A percentile compares a stretch with the other conserved stretches of the same genome.
These are phyloP conservation scores for Chelidonichthys spinosus DNA, from an alignment of 2,797 vertebrate genomes.

Conservation along the genomic window DNA sequence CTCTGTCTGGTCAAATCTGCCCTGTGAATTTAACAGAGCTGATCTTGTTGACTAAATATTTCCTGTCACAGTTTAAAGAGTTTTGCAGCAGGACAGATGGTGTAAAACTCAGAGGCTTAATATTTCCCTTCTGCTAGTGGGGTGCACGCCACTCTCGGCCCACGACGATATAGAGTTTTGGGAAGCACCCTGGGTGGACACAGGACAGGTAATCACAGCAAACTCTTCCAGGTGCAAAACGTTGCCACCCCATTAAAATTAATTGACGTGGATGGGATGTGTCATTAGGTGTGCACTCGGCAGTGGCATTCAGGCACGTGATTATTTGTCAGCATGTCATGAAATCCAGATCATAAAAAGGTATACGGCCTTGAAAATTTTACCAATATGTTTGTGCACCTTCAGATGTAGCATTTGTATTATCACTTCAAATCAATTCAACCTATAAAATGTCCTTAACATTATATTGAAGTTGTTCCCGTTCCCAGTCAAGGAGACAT, in stretches of 20 bases:
- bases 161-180: slow-evolving; percentile 31
- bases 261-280: slow-evolving; percentile 23
- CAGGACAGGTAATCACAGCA: slow-evolving; percentile 9
- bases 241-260: slow-evolving; percentile 45
- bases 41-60: slow-evolving; percentile 82
- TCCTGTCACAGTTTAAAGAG: slow-evolving; percentile 77
- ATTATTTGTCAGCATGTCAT: slow-evolving; percentile 35
- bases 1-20: slow-evolving; percentile 54
- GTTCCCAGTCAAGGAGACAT: slow-evolving; percentile 16
- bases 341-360: slow-evolving; percentile 41
- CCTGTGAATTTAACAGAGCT: slow-evolving; percentile 67
- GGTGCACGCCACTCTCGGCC: slow-evolving; percentile 24
- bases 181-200: slow-evolving; percentile 35
- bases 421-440: slow-evolving; percentile 16
- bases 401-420: background rate
- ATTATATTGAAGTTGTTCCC: background rate
- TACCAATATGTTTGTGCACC: background rate
- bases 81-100: slow-evolving; percentile 74
- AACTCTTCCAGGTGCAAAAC: slow-evolving; percentile 40
- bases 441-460: background rate
- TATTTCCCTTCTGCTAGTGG: slow-evolving; percentile 58
- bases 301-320: slow-evolving; percentile 16
- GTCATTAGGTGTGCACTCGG: slow-evolving; percentile 7
- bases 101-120: slow-evolving; percentile 65
- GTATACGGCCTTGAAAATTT: background rate